These are phyloP conservation scores for Acrossocheilus wenchowensis DNA, from an alignment of 2,797 vertebrate genomes.

Conservation along the genomic window DNA sequence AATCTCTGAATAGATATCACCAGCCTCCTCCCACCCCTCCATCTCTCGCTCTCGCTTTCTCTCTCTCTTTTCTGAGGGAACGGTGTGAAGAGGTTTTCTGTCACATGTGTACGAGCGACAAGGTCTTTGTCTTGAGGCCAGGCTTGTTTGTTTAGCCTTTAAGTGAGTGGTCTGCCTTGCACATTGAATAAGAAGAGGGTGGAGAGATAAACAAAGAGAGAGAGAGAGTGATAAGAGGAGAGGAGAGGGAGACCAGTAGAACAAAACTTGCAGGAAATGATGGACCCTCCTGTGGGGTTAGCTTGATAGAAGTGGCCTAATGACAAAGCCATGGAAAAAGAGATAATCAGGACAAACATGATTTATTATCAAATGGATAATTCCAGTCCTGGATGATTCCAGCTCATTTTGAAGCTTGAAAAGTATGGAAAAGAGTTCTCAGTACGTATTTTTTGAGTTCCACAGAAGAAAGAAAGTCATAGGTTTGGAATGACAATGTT, in stretches of 20 bases:
- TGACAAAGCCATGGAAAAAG: neutral
- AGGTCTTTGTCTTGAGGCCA: conserved; percentile 73
- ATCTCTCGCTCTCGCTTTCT: neutral
- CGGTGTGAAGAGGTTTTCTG: conserved; percentile 69
- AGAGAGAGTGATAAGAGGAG: neutral
- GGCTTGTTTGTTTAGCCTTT: conserved; percentile 81
- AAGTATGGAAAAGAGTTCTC: neutral
- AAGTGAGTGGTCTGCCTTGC: conserved; percentile 67
- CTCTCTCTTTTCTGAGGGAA: conserved; percentile 14
- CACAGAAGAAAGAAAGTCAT: neutral
- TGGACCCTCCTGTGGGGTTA: conserved; percentile 12
- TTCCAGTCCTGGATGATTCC: neutral
- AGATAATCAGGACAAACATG: neutral
- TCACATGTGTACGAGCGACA: conserved; percentile 75
- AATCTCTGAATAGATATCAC: conserved; percentile 78
- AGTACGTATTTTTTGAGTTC: too few species aligned
- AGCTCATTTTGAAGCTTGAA: neutral
- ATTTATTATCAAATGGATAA: neutral
- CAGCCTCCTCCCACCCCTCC: conserved; percentile 58
- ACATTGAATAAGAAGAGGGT: conserved; percentile 61
- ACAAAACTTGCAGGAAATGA: conserved; percentile 15
- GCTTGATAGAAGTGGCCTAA: neutral
- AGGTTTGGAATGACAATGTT: neutral
- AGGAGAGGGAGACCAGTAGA: neutral
- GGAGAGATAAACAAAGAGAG: conserved; percentile 8